phyloP scores from a whole-genome alignment of 2,113 vertebrate species.

The Tamias sibiricus region DNA sequence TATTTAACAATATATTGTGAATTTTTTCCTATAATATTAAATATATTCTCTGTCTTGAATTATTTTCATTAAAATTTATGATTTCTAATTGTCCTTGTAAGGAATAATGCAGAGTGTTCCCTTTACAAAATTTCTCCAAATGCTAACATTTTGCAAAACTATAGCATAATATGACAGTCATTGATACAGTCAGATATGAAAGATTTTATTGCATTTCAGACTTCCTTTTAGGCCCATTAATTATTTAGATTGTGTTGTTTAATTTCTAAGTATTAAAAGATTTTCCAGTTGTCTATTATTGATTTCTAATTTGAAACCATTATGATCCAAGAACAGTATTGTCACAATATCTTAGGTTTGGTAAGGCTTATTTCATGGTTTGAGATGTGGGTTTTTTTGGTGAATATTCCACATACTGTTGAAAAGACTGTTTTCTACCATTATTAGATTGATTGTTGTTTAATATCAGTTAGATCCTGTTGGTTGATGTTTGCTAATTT shows the following conservation, averaged over 20 bases:
- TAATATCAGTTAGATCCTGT: background rate
- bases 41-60: background rate
- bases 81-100: background rate
- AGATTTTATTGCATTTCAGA: background rate
- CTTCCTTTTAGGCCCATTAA: background rate
- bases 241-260: background rate
- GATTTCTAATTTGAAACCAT: background rate
- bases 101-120: background rate
- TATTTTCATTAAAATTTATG: constrained; percentile 7
- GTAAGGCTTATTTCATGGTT: background rate
- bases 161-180: background rate
- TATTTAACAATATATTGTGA: background rate
- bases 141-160: background rate
- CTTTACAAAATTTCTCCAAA: background rate
- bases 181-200: background rate
- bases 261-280: background rate
- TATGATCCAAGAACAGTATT: background rate
- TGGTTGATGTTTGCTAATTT: background rate
- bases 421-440: background rate
- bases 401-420: background rate
- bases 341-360: background rate
- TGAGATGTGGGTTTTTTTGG: background rate
- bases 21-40: background rate
- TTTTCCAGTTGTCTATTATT: background rate
- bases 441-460: background rate